Evolutionary conservation across 2,888 invertebrate species (phyloP).

Genomic region (Pollenia amentaria): DNA sequence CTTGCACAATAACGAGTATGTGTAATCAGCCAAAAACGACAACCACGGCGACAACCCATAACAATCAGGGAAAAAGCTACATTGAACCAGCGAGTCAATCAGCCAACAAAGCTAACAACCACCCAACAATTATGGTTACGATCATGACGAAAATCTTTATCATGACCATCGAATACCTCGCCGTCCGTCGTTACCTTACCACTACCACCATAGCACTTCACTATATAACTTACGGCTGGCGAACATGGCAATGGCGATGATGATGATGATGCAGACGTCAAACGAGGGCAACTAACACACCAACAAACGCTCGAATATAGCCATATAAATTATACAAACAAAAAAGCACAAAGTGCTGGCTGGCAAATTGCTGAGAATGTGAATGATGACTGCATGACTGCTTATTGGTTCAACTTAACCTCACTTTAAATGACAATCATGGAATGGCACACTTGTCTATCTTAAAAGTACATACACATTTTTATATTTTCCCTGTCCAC

Average conservation of each 20-base stretch:
- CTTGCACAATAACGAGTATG: constrained; percentile 72
- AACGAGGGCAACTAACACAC: constrained; percentile 72
- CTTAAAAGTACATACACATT: constrained; percentile 48
- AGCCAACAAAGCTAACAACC: constrained; percentile 31
- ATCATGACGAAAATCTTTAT: constrained; percentile 63
- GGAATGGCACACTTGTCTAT: constrained; percentile 68
- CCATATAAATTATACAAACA: constrained; percentile 52
- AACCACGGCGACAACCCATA: constrained; percentile 52
- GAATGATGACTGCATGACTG: constrained; percentile 74
- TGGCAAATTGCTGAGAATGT: constrained; percentile 59
- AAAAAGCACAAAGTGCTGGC: constrained; percentile 59
- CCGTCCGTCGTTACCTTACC: constrained; percentile 43
- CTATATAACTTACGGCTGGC: constrained; percentile 42
- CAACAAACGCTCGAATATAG: constrained; percentile 60
- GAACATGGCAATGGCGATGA: constrained; percentile 75
- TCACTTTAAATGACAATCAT: constrained; percentile 74
- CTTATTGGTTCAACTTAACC: constrained; percentile 74
- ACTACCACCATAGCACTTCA: constrained; percentile 38
- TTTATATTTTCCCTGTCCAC: constrained; percentile 62
- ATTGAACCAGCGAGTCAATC: constrained; percentile 34
- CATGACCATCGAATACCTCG: constrained; percentile 41
- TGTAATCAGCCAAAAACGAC: constrained; percentile 59
- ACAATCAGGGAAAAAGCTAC: constrained; percentile 35
- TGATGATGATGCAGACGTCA: constrained; percentile 73
- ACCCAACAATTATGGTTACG: constrained; percentile 63